phyloP scores from a whole-genome alignment of 2,797 vertebrate species.

The Amniataba percoides region DNA sequence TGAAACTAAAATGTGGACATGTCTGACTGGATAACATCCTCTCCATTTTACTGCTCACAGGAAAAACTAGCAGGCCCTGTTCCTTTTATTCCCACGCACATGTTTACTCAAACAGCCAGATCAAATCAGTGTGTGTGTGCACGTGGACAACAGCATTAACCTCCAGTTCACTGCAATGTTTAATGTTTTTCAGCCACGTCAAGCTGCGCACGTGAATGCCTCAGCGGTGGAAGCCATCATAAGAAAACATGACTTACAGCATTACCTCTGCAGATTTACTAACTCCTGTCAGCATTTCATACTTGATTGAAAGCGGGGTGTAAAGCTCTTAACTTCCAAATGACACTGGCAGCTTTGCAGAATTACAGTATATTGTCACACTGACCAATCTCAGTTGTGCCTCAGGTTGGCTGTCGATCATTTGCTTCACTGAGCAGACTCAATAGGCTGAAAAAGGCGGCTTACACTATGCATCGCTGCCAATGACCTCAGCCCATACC shows the following conservation, averaged over 20 bases:
- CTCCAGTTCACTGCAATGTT: neutral
- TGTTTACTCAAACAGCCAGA: neutral
- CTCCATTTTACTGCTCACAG: neutral
- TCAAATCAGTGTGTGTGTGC: neutral
- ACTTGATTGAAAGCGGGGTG: conserved; percentile 16
- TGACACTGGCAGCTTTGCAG: conserved; percentile 18
- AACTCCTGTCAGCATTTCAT: neutral
- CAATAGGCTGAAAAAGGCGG: conserved; percentile 41
- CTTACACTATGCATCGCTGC: conserved; percentile 34
- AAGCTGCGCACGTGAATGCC: neutral
- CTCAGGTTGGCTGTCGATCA: conserved; percentile 33
- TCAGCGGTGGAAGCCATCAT: neutral
- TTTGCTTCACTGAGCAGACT: conserved; percentile 44
- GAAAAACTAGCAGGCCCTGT: neutral
- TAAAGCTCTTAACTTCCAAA: conserved; percentile 20
- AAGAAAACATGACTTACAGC: neutral
- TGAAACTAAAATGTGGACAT: neutral
- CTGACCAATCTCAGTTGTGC: conserved; percentile 22
- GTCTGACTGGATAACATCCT: no score
- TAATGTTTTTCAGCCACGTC: neutral
- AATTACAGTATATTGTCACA: conserved; percentile 33
- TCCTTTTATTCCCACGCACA: neutral
- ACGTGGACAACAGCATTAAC: neutral
- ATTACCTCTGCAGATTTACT: neutral
- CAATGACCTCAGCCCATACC: conserved; percentile 40